Evolutionary conservation across 2,113 vertebrate genomes (phyloP).

Genomic region (Muscicapa adusta): DNA sequence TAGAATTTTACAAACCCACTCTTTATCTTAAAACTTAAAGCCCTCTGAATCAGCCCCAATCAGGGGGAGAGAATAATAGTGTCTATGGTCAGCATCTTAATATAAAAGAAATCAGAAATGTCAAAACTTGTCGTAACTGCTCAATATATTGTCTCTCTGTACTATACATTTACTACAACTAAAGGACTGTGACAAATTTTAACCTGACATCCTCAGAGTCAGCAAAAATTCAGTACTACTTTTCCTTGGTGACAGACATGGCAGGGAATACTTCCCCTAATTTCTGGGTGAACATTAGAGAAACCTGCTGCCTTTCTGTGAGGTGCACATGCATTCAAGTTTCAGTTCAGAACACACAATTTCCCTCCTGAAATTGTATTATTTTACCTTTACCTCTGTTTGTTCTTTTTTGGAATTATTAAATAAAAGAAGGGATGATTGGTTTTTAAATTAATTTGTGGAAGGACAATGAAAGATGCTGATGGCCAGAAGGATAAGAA

Average conservation of each 20-base stretch:
- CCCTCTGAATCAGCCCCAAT: neutral
- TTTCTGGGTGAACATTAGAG: neutral
- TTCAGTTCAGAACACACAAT: neutral
- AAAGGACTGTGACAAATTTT: neutral
- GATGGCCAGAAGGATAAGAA: neutral
- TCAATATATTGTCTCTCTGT: neutral
- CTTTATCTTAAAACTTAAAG: neutral
- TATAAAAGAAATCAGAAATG: neutral
- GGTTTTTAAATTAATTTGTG: conserved; percentile 6
- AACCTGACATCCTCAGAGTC: neutral
- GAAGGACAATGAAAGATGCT: neutral
- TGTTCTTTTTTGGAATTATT: neutral
- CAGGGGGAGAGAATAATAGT: neutral
- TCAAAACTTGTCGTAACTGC: neutral
- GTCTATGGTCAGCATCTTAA: neutral
- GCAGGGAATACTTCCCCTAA: neutral
- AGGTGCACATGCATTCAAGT: neutral
- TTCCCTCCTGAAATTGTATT: neutral
- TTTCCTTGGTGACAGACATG: neutral
- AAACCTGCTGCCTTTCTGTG: neutral
- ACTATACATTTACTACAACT: neutral
- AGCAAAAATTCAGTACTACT: neutral
- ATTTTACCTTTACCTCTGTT: neutral
- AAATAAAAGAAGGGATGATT: neutral
- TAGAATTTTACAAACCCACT: neutral